Base-by-base conservation (phyloP, 2,888 invertebrate genomes). In the Stomorhina lunata region DNA sequence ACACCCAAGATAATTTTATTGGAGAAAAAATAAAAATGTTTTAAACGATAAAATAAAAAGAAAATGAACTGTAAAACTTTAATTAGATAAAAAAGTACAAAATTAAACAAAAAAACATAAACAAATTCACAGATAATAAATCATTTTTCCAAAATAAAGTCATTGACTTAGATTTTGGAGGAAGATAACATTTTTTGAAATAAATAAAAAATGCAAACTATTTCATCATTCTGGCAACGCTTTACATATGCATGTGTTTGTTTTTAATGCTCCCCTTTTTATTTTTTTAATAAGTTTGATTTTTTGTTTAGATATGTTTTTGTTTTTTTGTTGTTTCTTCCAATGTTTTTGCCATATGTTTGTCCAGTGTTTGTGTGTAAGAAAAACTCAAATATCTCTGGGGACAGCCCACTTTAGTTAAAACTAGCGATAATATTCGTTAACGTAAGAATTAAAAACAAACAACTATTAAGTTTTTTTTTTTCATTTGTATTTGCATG, bases 321-420 rank as follows among this genome's bases (percentile, higher is more conserved):
- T 61, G 12, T 69, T 59, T 45, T 59, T 40, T 65, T 68, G 59
- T 69, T 61, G 43, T 68, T 77, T 61, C 43, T 77, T 61, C 3
- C 50, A 50, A n/a, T 43, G n/a, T 0, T 43, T 12, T 9, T 17
- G 12, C 29, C 27, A 2, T 59, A 5, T 65, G 34, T n/a, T 17
- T 48, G 76, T n/a, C n/a, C n/a, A n/a, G n/a, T 48, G 48, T 48
- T 40, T 59, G 0, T 45, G 61, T 50, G 29, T 17, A n/a, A 25
- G 17, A 59, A 27, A 66, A 20, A 45, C 48, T 22, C 50, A 55
- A 68, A 77, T 83, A 83, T 85, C 88, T 85, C 86, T 83, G 81
- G 88, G 88, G 87, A 89, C 88, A 72, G 89, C 88, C 88, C 88
- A 87, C 87, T 89, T 88, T 86, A 84, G 83, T 80, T 83, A 73